phyloP scores from a whole-genome alignment of 2,888 invertebrate species.

The Drosophila recens region DNA sequence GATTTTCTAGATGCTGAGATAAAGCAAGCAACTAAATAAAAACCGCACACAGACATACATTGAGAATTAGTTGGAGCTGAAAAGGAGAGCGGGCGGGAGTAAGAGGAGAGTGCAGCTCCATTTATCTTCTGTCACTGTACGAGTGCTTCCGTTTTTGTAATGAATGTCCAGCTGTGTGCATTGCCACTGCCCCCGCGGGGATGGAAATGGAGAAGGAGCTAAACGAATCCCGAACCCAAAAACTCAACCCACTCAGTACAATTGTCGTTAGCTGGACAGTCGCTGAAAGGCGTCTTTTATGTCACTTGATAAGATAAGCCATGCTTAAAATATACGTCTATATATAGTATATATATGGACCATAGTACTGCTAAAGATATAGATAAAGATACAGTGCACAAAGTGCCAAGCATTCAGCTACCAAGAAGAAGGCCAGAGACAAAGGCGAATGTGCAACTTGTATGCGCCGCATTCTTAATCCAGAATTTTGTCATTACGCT shows the following conservation, averaged over 20 bases:
- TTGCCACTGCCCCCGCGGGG: slow-evolving; percentile 72
- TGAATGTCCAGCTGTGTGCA: slow-evolving; percentile 80
- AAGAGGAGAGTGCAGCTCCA: slow-evolving; percentile 70
- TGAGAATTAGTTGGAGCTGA: slow-evolving; percentile 26
- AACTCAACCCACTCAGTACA: slow-evolving; percentile 52
- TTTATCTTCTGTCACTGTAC: slow-evolving; percentile 79
- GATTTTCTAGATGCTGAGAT: slow-evolving; percentile 76
- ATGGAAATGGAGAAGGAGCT: slow-evolving; percentile 38
- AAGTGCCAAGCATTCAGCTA: slow-evolving; percentile 29
- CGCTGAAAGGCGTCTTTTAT: slow-evolving; percentile 81
- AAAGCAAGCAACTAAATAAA: slow-evolving; percentile 80
- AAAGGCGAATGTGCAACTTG: slow-evolving; percentile 77
- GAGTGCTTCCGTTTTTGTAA: slow-evolving; percentile 80
- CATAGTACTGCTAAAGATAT: slow-evolving; percentile 16
- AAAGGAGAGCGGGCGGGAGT: neutral
- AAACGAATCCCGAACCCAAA: slow-evolving; percentile 42
- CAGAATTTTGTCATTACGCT: slow-evolving; percentile 77
- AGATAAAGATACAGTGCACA: slow-evolving; percentile 42
- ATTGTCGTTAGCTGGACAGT: slow-evolving; percentile 67
- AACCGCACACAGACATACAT: slow-evolving; percentile 67
- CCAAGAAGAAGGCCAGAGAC: slow-evolving; percentile 54
- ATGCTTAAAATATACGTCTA: slow-evolving; percentile 78
- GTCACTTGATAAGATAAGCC: slow-evolving; percentile 79
- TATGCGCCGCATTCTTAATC: slow-evolving; percentile 78
- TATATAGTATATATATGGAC: slow-evolving; percentile 39